phyloP scores from a whole-genome alignment of 2,113 vertebrate genomes.

The Amblyopsis rosae region DNA sequence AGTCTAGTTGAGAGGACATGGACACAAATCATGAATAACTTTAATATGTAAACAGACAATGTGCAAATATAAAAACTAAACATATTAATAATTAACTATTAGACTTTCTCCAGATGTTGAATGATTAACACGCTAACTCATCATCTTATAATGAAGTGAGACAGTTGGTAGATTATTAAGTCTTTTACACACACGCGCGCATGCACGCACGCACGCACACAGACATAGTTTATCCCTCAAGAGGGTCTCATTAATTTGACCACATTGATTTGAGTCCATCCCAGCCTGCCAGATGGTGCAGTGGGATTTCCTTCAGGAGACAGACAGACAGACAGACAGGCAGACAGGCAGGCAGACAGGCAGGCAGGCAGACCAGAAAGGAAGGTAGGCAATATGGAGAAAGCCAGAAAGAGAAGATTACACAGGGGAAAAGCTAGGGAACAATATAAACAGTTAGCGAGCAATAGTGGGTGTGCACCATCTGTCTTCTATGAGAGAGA shows the following conservation, averaged over 20 bases:
- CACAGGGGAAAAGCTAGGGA: not conserved
- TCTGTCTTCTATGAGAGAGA: not conserved
- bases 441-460: not conserved
- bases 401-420: not conserved
- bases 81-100: too few species aligned
- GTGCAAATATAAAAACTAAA: too few species aligned
- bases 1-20: too few species aligned
- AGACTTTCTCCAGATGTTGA: too few species aligned
- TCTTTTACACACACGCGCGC: slow-evolving; percentile 11
- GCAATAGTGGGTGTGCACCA: slow-evolving; percentile 23
- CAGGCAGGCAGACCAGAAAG: not conserved
- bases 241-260: slow-evolving; percentile 62
- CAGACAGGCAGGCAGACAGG: not conserved
- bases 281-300: slow-evolving; percentile 59
- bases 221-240: slow-evolving; percentile 50
- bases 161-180: too few species aligned
- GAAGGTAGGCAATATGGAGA: not conserved
- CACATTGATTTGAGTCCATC: slow-evolving; percentile 62
- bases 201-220: slow-evolving; percentile 2
- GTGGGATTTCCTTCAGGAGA: slow-evolving; percentile 65
- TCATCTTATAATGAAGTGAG: not conserved
- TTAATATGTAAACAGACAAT: too few species aligned
- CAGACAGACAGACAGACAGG: slow-evolving; percentile 1
- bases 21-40: too few species aligned
- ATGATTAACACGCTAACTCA: not conserved